Base-by-base conservation (phyloP, 2,113 vertebrate species). In the Corvus hawaiiensis region DNA sequence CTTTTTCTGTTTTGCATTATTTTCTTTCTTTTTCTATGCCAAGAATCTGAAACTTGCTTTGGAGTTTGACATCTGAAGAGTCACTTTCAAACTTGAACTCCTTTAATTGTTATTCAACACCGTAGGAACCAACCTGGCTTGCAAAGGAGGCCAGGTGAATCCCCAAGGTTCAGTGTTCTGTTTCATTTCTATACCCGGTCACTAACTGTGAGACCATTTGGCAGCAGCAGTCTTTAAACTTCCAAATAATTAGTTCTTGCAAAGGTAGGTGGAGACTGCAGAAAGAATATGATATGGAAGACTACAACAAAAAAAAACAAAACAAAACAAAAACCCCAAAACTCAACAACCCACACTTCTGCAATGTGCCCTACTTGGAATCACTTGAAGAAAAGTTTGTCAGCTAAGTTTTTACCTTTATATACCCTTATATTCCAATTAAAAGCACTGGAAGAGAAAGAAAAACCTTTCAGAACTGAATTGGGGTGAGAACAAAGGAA, bases 171-270 rank as follows among this genome's bases (percentile, higher is more conserved):
- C 94, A 87, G 84, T 77, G 91, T 71, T 97, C 97, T 94, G 86
- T 96, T 98, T 97, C 96, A 98, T 98, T 98, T 97, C 97, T 96
- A 90, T 81, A 96, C 79, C 87, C 39, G 33, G 97, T 94, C 54
- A 52, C 98, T 98, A 93, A 98, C 98, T 98, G 98, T 97, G 98
- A 98, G 97, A 79, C 97, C 98, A 98, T 98, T 98, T 98, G 98
- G 98, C 97, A 97, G 83, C 58, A 89, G 94, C 95, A 96, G 95
- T 93, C 94, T 94, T 95, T 79, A 96, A 96, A 89, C 84, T 94
- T 97, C 96, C 89, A 98, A 97, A 98, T 98, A 98, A 99, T 98
- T 99, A 98, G 97, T 95, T 98, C 95, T 96, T 97, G 76, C 96
- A 97, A 96, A 96, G 92, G 96, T 92, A 97, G 91, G 92, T 49